Conservation (phyloP, 2,797 vertebrate species). For the Acanthornis magna region DNA sequence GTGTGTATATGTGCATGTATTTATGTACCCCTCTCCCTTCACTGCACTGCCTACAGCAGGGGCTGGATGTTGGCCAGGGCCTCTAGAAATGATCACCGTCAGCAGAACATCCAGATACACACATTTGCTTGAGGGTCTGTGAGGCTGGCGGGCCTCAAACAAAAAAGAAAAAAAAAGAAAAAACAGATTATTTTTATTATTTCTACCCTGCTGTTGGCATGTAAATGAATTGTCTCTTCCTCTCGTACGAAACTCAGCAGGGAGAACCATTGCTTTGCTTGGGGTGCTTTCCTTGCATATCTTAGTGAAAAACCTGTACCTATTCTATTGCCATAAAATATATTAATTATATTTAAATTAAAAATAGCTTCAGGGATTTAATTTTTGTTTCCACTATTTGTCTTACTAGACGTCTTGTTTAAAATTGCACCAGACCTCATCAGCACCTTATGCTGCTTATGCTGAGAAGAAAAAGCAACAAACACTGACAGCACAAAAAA, state of each 20-base stretch:
- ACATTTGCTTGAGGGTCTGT: background rate
- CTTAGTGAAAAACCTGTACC: slow-evolving; percentile 13
- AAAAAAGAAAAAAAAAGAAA: background rate
- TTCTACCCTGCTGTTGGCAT: slow-evolving; percentile 8
- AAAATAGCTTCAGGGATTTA: slow-evolving; percentile 47
- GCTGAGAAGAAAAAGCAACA: background rate
- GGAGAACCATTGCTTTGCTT: slow-evolving; percentile 13
- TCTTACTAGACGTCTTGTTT: slow-evolving; percentile 39
- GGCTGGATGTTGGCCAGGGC: background rate
- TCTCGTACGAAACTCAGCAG: background rate
- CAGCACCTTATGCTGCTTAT: background rate
- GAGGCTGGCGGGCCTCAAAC: background rate
- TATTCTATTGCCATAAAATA: slow-evolving; percentile 34
- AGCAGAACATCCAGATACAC: background rate
- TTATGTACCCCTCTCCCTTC: background rate
- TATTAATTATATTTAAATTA: slow-evolving; percentile 64
- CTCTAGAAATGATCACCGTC: background rate
- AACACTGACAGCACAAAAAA: background rate
- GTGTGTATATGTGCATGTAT: accelerated
- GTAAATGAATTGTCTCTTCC: slow-evolving; percentile 39
- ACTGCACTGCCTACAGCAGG: background rate
- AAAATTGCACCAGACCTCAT: slow-evolving; percentile 20
- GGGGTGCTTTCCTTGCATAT: slow-evolving; percentile 29
- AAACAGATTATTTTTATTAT: background rate
- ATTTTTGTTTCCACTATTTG: slow-evolving; percentile 45